A percentile compares a stretch with the other conserved stretches of the same genome.
phyloP scores from a whole-genome alignment of 2,888 invertebrate genomes.

The Vesta saturnalis region DNA sequence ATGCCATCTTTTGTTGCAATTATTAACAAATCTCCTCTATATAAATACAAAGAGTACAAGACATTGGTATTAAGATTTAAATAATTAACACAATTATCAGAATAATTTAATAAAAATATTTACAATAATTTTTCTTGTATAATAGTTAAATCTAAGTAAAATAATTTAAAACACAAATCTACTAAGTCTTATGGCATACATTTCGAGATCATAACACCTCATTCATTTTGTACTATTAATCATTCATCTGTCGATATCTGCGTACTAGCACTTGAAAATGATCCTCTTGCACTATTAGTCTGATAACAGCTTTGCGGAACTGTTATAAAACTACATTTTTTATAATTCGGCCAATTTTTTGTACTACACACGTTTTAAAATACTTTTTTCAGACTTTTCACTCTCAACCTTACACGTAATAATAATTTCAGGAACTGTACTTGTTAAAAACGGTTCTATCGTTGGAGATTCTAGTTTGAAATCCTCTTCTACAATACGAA shows the following conservation, averaged over 20 bases:
- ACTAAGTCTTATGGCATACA: not conserved
- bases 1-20: too few species aligned
- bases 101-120: constrained; percentile 1
- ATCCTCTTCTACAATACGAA: constrained; percentile 6
- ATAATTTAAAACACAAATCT: not conserved
- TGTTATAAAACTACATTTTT: constrained; percentile 59
- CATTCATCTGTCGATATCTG: constrained; percentile 57
- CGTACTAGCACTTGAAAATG: constrained; percentile 61
- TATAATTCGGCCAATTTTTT: constrained; percentile 54
- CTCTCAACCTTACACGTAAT: constrained; percentile 53
- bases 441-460: constrained; percentile 42
- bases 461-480: constrained; percentile 16
- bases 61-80: too few species aligned
- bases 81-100: too few species aligned
- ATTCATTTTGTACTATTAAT: not conserved
- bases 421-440: constrained; percentile 54
- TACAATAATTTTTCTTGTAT: not conserved
- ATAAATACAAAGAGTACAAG: too few species aligned
- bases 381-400: constrained; percentile 54
- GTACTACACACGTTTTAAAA: constrained; percentile 58
- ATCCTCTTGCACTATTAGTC: constrained; percentile 56
- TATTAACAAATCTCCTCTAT: too few species aligned
- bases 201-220: not conserved
- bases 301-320: constrained; percentile 59
- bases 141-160: not conserved